Evolutionary conservation across 2,113 vertebrate species (phyloP).

Genomic region (Ptilonorhynchus violaceus): DNA sequence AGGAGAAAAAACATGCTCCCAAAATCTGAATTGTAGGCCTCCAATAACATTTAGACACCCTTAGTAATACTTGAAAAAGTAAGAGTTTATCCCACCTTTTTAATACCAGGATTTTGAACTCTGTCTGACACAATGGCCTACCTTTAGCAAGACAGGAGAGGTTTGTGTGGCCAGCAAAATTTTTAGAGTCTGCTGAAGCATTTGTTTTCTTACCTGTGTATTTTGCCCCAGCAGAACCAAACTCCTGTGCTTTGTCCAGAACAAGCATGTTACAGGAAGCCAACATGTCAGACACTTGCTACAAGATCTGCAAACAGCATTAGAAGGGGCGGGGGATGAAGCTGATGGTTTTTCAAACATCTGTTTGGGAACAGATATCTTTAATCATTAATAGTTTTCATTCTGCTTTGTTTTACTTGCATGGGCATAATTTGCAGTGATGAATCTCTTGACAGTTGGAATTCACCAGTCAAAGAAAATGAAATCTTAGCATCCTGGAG

Average conservation of each 20-base stretch:
- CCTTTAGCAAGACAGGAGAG: background rate
- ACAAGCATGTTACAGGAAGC: background rate
- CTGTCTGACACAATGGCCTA: too few relatives aligned
- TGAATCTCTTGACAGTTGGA: background rate
- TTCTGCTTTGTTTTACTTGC: background rate
- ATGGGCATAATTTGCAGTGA: background rate
- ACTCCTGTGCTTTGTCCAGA: background rate
- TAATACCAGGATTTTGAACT: background rate
- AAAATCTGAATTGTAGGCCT: background rate
- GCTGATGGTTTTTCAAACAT: background rate
- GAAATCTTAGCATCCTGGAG: background rate
- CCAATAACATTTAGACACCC: background rate
- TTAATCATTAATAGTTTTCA: background rate
- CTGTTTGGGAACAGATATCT: background rate
- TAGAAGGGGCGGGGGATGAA: background rate
- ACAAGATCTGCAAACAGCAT: background rate
- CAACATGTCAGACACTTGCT: background rate
- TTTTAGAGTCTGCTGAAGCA: background rate
- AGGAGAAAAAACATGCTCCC: background rate
- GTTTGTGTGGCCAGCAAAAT: background rate
- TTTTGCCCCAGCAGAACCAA: background rate
- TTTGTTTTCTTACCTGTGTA: background rate
- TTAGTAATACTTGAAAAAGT: background rate
- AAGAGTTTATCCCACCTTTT: background rate
- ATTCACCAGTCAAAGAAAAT: background rate